phyloP scores from a whole-genome alignment of 2,888 invertebrate genomes.

The Metallyticus violacea region DNA sequence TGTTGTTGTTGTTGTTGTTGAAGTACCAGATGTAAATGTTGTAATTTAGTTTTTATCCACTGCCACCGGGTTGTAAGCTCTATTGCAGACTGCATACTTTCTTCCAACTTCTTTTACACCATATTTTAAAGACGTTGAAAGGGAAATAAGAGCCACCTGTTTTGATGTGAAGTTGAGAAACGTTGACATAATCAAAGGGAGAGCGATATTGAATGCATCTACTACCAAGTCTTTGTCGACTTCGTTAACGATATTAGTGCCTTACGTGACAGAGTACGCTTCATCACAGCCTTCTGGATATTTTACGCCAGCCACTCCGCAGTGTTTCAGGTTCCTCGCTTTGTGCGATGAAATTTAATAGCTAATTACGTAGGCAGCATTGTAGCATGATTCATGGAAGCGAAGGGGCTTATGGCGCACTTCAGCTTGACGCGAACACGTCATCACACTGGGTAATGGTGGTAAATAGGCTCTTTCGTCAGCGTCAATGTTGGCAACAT shows the following conservation, averaged over 20 bases:
- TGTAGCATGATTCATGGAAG: neutral
- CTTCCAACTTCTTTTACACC: too few relatives aligned
- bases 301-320: neutral
- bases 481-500: neutral
- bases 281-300: neutral
- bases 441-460: neutral
- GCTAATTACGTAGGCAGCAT: neutral
- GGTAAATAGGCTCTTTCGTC: neutral
- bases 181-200: neutral
- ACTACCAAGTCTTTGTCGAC: neutral
- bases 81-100: too few relatives aligned
- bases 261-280: neutral
- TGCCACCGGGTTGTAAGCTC: too few relatives aligned
- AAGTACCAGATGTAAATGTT: too few relatives aligned
- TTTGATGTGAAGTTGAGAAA: neutral
- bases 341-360: neutral
- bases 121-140: too few relatives aligned
- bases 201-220: neutral
- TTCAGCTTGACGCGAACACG: neutral
- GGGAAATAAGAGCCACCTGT: neutral
- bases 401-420: neutral
- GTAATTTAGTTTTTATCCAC: too few relatives aligned
- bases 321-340: neutral
- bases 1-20: too few relatives aligned
- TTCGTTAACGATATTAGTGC: neutral